Evolutionary conservation across 2,888 invertebrate genomes (phyloP), one percentile per base, ranked within the genome.

Genomic region (Megamerina dolium): DNA sequence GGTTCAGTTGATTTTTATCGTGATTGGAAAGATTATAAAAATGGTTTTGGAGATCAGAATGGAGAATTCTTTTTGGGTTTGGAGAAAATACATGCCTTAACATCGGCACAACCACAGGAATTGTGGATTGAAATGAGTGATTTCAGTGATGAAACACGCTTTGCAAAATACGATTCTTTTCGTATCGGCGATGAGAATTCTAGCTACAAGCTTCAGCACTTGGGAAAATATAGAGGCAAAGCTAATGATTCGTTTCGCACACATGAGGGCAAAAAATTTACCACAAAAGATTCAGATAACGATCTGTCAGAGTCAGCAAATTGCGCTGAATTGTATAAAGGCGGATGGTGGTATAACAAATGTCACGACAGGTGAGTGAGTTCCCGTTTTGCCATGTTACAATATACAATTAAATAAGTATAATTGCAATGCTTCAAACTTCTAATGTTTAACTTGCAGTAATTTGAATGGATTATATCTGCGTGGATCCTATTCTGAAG

Each of bases 381-480:
- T n/a, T n/a, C n/a, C n/a, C n/a, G n/a, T n/a, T n/a, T n/a, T n/a
- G n/a, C n/a, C n/a, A n/a, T n/a, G n/a, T n/a, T n/a, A n/a, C n/a
- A n/a, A n/a, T n/a, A n/a, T n/a, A n/a, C n/a, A n/a, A n/a, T n/a
- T n/a, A n/a, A n/a, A n/a, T n/a, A n/a, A n/a, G n/a, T n/a, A n/a
- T n/a, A n/a, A n/a, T n/a, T n/a, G n/a, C n/a, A n/a, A n/a, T n/a
- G n/a, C n/a, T n/a, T n/a, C n/a, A n/a, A n/a, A n/a, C n/a, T n/a
- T n/a, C n/a, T n/a, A n/a, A n/a, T n/a, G n/a, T n/a, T n/a, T n/a
- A n/a, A n/a, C n/a, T 39, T 31, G 5, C 32, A 54, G 54, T 19
- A 54, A 54, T 40, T 27, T 51, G n/a, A 54, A 53, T 47, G 54
- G 52, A 1, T 46, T 43, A n/a, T 51, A 54, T 36, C 45, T 51